These are phyloP conservation scores for Spisula solida DNA, from an alignment of 2,888 invertebrate genomes.

Conservation along the genomic window DNA sequence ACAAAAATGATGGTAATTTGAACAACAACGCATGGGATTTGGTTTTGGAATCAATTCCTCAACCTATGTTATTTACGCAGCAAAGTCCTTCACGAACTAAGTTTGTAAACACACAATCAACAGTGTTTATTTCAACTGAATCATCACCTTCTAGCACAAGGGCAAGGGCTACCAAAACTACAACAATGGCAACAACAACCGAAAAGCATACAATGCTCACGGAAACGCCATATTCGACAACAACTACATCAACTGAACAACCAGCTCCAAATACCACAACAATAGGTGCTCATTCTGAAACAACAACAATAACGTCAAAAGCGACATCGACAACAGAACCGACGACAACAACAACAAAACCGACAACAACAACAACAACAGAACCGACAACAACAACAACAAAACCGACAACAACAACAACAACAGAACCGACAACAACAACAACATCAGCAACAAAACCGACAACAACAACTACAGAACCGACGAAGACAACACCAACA, in stretches of 20 bases:
- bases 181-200: not conserved
- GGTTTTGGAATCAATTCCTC: not conserved
- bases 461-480: too few relatives aligned
- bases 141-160: not conserved
- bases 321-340: not conserved
- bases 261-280: not conserved
- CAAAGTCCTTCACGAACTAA: too few relatives aligned
- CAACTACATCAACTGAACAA: not conserved
- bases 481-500: not conserved
- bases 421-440: not conserved
- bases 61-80: too few relatives aligned
- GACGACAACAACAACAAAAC: not conserved
- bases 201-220: not conserved
- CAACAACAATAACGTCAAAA: not conserved
- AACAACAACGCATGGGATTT: not conserved
- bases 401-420: not conserved
- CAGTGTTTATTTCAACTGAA: not conserved
- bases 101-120: not conserved
- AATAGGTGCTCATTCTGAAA: not conserved
- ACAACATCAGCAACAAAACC: not conserved
- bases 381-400: not conserved
- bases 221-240: not conserved
- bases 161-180: not conserved
- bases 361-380: not conserved
- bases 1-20: not conserved